A percentile compares a stretch with the other conserved stretches of the same genome.
These are phyloP conservation scores for Pseudomyrmex concolor DNA, from an alignment of 1,140 invertebrate species.

Conservation along the genomic window DNA sequence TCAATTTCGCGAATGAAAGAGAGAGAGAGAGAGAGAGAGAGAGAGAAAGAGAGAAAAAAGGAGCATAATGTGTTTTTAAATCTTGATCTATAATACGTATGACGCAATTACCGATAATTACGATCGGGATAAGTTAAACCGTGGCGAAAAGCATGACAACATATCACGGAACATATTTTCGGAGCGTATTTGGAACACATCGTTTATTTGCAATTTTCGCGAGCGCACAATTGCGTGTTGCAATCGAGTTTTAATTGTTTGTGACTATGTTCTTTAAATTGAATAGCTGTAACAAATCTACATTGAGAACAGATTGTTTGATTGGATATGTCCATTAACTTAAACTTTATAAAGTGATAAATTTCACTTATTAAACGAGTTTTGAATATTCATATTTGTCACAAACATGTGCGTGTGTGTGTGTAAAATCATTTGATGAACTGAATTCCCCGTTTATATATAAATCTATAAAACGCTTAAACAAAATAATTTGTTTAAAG, in stretches of 20 bases:
- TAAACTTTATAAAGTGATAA: conserved; percentile 18
- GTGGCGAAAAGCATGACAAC: not conserved
- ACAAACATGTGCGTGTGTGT: not conserved
- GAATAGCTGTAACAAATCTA: conserved; percentile 12
- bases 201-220: conserved; percentile 26
- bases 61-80: conserved; percentile 48
- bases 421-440: not conserved
- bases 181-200: not conserved
- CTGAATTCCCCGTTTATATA: not conserved
- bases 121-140: conserved; percentile 27
- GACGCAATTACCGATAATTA: conserved; percentile 44
- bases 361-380: conserved; percentile 13
- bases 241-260: conserved; percentile 21
- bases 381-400: conserved; percentile 33
- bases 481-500: too few relatives aligned
- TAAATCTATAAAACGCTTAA: not conserved
- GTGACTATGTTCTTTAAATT: conserved; percentile 24
- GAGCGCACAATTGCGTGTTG: not conserved
- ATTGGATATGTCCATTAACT: conserved; percentile 12
- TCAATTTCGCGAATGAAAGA: conserved; percentile 14
- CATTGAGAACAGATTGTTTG: not conserved
- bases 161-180: conserved; percentile 1
- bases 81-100: conserved; percentile 52
- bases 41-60: too few relatives aligned
- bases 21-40: too few relatives aligned